Percentiles rank a stretch among this genome's conserved stretches.
Conservation (phyloP, 2,888 invertebrate genomes). For the Serrognathus titanus region DNA sequence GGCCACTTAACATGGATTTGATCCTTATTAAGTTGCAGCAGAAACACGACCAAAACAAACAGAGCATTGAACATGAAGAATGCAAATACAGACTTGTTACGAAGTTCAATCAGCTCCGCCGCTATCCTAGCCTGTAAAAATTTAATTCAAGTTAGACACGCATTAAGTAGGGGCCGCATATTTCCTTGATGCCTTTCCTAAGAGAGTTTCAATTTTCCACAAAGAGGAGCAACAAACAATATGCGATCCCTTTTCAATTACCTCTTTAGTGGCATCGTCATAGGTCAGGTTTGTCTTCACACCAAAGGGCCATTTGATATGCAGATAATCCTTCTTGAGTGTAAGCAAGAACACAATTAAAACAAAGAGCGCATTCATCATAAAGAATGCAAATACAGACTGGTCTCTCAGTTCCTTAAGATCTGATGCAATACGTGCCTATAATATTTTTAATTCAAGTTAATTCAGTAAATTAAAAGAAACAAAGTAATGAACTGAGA, state of each 20-base stretch:
- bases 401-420: constrained; percentile 93
- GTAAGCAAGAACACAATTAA: constrained; percentile 98
- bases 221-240: constrained; percentile 28
- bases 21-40: constrained; percentile 98
- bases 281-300: constrained; percentile 91
- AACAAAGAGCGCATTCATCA: constrained; percentile 98
- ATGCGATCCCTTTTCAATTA: constrained; percentile 57
- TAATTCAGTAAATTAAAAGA: neutral
- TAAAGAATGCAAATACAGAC: constrained; percentile 95
- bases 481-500: neutral
- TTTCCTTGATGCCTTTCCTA: constrained; percentile 35
- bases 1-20: constrained; percentile 97
- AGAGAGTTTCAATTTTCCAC: neutral
- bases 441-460: constrained; percentile 48
- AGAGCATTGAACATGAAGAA: constrained; percentile 99
- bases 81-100: constrained; percentile 96
- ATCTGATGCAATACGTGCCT: constrained; percentile 87
- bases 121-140: constrained; percentile 80
- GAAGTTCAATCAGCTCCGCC: constrained; percentile 85
- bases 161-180: constrained; percentile 57
- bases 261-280: constrained; percentile 87
- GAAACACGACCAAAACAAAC: constrained; percentile 97
- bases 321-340: constrained; percentile 94
- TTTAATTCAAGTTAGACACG: constrained; percentile 49
- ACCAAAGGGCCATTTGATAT: constrained; percentile 95